Conservation (phyloP, 2,888 invertebrate species). For the Candidula unifasciata region DNA sequence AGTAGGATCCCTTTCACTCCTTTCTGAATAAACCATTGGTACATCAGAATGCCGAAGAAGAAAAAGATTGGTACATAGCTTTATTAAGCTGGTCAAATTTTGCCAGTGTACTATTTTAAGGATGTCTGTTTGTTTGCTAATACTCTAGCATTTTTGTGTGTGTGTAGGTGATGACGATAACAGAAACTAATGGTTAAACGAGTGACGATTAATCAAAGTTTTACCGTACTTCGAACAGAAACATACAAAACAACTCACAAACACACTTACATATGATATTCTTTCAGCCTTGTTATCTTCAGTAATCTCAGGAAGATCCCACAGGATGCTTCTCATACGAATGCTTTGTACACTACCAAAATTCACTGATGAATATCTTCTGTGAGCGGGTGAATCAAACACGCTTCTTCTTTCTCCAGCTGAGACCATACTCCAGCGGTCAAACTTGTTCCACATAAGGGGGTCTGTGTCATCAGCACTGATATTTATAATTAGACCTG, state of each 20-base stretch:
- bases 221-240: no score
- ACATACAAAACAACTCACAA: neutral
- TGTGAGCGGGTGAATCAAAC: neutral
- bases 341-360: neutral
- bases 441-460: neutral
- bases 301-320: neutral
- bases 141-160: no score
- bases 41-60: no score
- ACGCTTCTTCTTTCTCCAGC: neutral
- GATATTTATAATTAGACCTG: constrained; percentile 10
- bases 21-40: no score
- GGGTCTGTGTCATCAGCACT: neutral
- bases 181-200: no score
- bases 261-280: neutral
- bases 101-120: no score
- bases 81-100: no score
- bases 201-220: no score
- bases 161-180: no score
- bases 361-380: neutral
- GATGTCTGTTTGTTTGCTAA: no score
- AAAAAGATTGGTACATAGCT: no score
- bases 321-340: neutral
- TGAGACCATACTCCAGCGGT: neutral
- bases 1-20: no score
- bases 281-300: neutral